Conservation (phyloP, 2,797 vertebrate species). For the Etheostoma perlongum region DNA sequence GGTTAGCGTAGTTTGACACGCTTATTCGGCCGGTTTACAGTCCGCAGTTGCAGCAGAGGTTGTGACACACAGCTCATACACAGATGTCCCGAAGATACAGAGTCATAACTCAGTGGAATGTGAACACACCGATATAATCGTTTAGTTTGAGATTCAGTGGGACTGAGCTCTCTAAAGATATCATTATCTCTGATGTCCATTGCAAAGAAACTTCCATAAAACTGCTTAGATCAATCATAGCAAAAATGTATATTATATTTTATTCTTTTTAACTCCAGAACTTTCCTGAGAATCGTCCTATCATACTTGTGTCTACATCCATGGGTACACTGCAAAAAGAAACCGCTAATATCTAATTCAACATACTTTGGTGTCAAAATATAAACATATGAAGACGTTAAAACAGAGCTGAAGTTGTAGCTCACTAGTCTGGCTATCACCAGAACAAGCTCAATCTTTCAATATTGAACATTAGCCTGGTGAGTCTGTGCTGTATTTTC, state of each 20-base stretch:
- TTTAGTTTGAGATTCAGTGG: neutral
- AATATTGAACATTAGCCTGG: no score
- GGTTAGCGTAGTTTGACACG: neutral
- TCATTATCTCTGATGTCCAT: neutral
- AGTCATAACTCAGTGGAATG: neutral
- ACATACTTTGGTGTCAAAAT: no score
- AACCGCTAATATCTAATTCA: no score
- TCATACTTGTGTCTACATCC: no score
- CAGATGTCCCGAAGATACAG: neutral
- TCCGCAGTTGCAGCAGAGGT: neutral
- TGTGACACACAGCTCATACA: neutral
- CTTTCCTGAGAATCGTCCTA: no score
- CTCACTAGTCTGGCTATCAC: no score
- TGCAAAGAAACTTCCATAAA: neutral
- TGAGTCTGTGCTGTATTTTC: no score
- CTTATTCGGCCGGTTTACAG: neutral
- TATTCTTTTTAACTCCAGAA: no score
- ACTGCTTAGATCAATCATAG: neutral
- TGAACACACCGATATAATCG: neutral
- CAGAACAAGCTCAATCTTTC: no score
- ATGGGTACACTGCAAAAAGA: no score
- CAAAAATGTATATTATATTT: neutral
- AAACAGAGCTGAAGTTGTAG: no score
- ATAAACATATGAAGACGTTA: no score
- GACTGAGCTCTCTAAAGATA: neutral